phyloP scores from a whole-genome alignment of 2,888 invertebrate genomes.

The Eurytoma adleriae region DNA sequence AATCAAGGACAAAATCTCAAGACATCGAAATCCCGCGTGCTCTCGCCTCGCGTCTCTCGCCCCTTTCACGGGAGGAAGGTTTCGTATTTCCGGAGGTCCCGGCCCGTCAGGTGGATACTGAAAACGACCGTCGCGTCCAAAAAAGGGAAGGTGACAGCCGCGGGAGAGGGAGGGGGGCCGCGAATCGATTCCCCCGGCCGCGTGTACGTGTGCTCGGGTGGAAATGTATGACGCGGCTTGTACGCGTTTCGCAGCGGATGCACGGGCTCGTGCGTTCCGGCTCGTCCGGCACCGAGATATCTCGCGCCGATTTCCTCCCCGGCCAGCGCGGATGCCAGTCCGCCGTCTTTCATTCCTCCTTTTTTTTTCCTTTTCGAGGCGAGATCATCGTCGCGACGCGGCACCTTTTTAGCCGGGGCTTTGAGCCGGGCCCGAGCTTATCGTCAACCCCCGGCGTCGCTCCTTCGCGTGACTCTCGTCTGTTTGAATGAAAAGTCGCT shows the following conservation, averaged over 20 bases:
- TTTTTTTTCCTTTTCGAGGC: neutral
- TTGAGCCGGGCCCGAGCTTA: neutral
- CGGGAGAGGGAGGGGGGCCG: neutral
- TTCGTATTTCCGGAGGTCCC: conserved; percentile 36
- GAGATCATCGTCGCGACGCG: no score
- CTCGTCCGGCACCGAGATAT: conserved; percentile 51
- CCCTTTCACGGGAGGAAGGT: neutral
- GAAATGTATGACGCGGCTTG: conserved; percentile 44
- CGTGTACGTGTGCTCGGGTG: no score
- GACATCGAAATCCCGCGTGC: conserved; percentile 2
- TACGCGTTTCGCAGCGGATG: conserved; percentile 47
- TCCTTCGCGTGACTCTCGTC: conserved; percentile 28
- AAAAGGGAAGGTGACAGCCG: no score
- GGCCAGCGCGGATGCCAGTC: no score
- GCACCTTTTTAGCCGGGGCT: neutral
- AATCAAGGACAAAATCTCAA: conserved; percentile 10
- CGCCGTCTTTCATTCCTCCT: neutral
- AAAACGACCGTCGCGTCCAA: no score
- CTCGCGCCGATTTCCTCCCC: conserved; percentile 20
- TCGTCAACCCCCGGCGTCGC: neutral
- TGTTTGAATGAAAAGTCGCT: conserved; percentile 20
- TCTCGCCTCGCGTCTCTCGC: neutral
- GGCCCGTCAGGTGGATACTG: conserved; percentile 16
- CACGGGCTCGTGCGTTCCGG: conserved; percentile 40
- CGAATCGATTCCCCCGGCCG: conserved; percentile 17